phyloP scores from a whole-genome alignment of 2,797 vertebrate species.

The Cynodonichthys magdalenae region DNA sequence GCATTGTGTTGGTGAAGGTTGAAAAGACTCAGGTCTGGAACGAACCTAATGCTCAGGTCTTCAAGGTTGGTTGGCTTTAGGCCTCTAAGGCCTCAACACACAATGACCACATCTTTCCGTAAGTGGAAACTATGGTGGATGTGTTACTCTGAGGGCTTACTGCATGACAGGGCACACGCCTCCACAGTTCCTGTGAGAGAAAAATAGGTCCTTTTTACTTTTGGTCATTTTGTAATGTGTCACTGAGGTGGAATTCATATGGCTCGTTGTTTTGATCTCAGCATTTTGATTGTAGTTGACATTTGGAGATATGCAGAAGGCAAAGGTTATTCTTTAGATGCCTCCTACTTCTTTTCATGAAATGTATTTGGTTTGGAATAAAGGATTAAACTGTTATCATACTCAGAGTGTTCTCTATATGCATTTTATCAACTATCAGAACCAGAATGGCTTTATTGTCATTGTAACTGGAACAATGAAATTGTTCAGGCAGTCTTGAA shows the following conservation, averaged over 20 bases:
- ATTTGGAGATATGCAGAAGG: constrained; percentile 54
- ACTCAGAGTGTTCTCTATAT: neutral
- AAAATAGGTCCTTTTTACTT: constrained; percentile 60
- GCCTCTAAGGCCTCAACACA: constrained; percentile 59
- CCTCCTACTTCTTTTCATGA: constrained; percentile 31
- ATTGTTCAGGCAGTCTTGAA: too few relatives aligned
- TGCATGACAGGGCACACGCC: constrained; percentile 66
- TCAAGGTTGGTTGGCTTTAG: constrained; percentile 70
- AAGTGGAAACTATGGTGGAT: constrained; percentile 53
- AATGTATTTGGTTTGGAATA: constrained; percentile 41
- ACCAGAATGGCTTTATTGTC: too few relatives aligned
- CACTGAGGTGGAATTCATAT: constrained; percentile 61
- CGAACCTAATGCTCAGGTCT: constrained; percentile 64
- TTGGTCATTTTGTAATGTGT: constrained; percentile 52
- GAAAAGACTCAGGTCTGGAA: constrained; percentile 63
- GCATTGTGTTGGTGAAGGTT: constrained; percentile 54
- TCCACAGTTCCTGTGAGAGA: constrained; percentile 53
- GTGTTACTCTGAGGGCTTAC: constrained; percentile 64
- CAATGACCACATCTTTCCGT: constrained; percentile 66
- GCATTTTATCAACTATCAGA: constrained; percentile 11
- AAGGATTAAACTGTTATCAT: constrained; percentile 47
- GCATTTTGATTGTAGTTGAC: constrained; percentile 54
- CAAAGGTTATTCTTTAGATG: constrained; percentile 52
- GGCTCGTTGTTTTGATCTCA: constrained; percentile 54
- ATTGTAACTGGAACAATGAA: too few relatives aligned